A percentile compares a stretch with the other conserved stretches of the same genome.
phyloP scores from a whole-genome alignment of 1,140 invertebrate genomes.

The Sycobia sp. region DNA sequence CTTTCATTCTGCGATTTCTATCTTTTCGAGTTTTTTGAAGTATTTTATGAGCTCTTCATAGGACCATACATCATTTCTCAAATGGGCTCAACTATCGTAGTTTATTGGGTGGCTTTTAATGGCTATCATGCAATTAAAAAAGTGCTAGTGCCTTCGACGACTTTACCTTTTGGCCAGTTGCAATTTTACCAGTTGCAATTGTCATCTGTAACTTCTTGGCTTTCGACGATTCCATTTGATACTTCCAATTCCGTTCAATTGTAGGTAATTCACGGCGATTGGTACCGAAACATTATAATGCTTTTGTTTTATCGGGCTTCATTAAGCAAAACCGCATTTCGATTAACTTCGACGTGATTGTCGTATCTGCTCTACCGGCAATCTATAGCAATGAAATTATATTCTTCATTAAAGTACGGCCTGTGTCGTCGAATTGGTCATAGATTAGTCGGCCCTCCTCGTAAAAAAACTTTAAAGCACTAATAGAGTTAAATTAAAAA shows the following conservation, averaged over 20 bases:
- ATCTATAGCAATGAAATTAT: no score
- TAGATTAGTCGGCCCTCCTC: no score
- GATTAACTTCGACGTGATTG: no score
- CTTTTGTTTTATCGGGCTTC: no score
- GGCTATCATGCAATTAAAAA: constrained; percentile 16
- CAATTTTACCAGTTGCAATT: constrained; percentile 43
- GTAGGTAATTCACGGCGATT: constrained; percentile 67
- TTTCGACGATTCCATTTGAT: constrained; percentile 67
- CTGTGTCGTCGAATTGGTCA: no score
- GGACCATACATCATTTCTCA: constrained; percentile 68
- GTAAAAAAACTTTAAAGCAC: no score
- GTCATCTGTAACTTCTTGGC: constrained; percentile 57
- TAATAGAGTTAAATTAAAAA: no score
- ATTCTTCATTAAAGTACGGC: no score
- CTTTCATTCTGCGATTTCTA: neutral
- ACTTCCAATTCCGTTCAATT: constrained; percentile 72
- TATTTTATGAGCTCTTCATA: constrained; percentile 64
- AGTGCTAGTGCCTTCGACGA: constrained; percentile 11
- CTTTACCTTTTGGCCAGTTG: constrained; percentile 1
- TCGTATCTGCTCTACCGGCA: no score
- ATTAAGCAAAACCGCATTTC: no score
- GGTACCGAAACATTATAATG: constrained; percentile 79
- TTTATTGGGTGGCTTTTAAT: constrained; percentile 50
- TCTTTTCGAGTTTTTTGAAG: constrained; percentile 60
- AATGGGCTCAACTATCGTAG: constrained; percentile 62